Evolutionary conservation across 1,140 invertebrate genomes (phyloP).

Genomic region (Eupristina koningsbergeri): DNA sequence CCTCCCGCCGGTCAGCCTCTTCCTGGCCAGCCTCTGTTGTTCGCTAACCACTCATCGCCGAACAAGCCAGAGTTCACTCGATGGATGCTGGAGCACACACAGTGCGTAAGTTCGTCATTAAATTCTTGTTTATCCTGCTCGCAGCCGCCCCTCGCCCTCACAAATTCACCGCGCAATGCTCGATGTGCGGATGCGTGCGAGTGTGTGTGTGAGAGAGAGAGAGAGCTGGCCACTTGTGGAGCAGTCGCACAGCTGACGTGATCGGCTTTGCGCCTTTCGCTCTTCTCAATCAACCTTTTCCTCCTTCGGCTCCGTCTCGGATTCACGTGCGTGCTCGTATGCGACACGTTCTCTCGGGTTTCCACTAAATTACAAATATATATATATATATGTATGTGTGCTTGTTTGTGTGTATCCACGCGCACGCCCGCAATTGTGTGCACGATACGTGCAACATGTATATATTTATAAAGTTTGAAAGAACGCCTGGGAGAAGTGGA

Average conservation of each 20-base stretch:
- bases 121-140: background rate
- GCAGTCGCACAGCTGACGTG: too few relatives aligned
- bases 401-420: too few relatives aligned
- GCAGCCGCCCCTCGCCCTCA: background rate
- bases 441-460: too few relatives aligned
- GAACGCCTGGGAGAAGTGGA: slow-evolving; percentile 51
- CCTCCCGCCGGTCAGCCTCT: too few relatives aligned
- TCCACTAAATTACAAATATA: slow-evolving; percentile 61
- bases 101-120: slow-evolving; percentile 1
- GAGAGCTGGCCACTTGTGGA: too few relatives aligned
- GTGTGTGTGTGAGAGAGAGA: too few relatives aligned
- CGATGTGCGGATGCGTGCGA: background rate
- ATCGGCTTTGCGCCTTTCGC: too few relatives aligned
- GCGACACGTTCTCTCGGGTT: background rate
- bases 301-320: too few relatives aligned
- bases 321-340: background rate
- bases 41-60: background rate
- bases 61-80: background rate
- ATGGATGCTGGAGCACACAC: background rate
- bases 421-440: too few relatives aligned
- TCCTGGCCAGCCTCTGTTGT: too few relatives aligned
- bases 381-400: slow-evolving; percentile 54
- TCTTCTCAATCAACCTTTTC: too few relatives aligned
- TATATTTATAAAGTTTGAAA: slow-evolving; percentile 62
- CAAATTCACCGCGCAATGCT: background rate